Evolutionary conservation across 2,797 vertebrate species (phyloP), one percentile per base, ranked within the genome.

Genomic region (Thalassophryne amazonica): DNA sequence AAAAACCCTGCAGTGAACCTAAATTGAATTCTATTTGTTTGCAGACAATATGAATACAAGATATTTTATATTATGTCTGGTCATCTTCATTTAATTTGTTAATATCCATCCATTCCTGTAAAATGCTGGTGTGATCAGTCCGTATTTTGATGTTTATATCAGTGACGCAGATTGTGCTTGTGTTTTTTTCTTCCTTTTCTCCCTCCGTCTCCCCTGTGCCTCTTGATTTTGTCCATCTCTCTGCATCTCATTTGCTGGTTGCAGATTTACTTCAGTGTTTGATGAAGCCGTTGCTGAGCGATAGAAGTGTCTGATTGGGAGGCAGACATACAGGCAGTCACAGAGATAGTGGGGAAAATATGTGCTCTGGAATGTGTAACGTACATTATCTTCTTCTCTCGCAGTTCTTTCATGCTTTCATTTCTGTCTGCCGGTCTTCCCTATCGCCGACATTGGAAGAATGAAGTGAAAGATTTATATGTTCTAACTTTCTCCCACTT

Each of bases 231-330:
- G n/a, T 47, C 27, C 36, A 55, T 48, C 56, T 51, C 30, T 46
- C 34, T 41, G 35, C 38, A 69, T 80, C 54, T 62, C 47, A 69
- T 71, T 54, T 37, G 11, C 31, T 19, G 31, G 30, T 42, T 71
- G 46, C 24, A 47, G 18, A 60, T 46, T 35, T 21, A 37, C 45
- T 53, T 63, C 29, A 27, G 50, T 63, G 55, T 80, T 74, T 77
- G 51, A 48, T 42, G 47, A 61, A 17, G 27, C 39, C 36, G 13
- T 39, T 38, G 62, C 70, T 72, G 70, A 76, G 67, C 69, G 75
- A 80, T 66, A 43, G 55, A 60, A 77, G 79, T 66, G 73, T 81
- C 73, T 73, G 68, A 78, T 76, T 30, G 23, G 27, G 73, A 68
- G 41, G 40, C 56, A 55, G 48, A 58, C 30, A 33, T 52, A 35